Conservation (phyloP, 1,140 invertebrate species). For the Zaprionus tsacasi region DNA sequence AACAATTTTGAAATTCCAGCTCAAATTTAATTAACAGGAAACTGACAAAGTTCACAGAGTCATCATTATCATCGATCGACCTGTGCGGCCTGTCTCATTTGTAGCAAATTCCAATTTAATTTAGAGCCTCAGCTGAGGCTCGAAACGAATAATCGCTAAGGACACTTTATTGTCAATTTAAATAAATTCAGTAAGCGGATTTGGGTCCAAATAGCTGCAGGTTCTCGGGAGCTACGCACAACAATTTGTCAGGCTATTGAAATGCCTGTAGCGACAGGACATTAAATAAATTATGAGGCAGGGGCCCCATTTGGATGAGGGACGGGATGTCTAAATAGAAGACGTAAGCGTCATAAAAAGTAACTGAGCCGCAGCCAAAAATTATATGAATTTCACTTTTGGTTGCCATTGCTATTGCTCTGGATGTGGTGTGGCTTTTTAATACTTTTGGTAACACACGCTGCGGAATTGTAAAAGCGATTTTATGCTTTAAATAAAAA, state of each 20-base stretch:
- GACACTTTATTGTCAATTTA: constrained; percentile 21
- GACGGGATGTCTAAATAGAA: not conserved
- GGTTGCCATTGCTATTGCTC: too few species aligned
- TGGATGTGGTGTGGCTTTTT: constrained; percentile 26
- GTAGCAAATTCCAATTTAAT: constrained; percentile 25
- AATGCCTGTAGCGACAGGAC: constrained; percentile 18
- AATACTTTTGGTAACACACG: constrained; percentile 42
- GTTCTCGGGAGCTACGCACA: constrained; percentile 18
- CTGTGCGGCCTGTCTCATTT: not conserved
- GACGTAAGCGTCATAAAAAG: constrained; percentile 8
- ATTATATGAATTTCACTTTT: constrained; percentile 9
- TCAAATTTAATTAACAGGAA: not conserved
- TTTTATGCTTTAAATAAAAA: constrained; percentile 57
- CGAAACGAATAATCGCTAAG: not conserved
- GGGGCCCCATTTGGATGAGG: not conserved
- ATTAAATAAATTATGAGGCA: constrained; percentile 33
- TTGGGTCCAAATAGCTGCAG: constrained; percentile 18
- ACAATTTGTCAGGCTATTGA: constrained; percentile 33
- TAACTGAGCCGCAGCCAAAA: constrained; percentile 9
- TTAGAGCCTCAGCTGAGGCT: not conserved
- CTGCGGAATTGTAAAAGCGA: constrained; percentile 30
- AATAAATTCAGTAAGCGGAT: constrained; percentile 39
- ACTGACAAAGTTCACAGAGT: not conserved
- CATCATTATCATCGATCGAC: not conserved
- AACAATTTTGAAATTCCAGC: not conserved